Evolutionary conservation across 2,888 invertebrate genomes (phyloP).

Genomic region (Drosophila barbarae): DNA sequence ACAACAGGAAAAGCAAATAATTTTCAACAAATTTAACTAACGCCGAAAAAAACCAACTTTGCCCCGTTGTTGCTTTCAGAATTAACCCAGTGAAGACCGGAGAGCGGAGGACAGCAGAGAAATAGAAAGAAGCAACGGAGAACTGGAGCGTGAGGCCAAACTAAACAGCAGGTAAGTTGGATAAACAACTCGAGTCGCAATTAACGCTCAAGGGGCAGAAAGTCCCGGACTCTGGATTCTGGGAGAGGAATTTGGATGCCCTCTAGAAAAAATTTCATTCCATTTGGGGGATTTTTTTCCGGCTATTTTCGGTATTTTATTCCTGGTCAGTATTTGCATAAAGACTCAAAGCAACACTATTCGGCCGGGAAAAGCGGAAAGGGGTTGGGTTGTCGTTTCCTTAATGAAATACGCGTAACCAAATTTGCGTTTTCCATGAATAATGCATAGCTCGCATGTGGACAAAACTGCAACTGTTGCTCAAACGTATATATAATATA

Average conservation of each 20-base stretch:
- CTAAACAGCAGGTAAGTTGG: conserved; percentile 67
- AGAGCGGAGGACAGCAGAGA: not conserved
- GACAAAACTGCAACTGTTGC: conserved; percentile 57
- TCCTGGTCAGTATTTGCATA: conserved; percentile 24
- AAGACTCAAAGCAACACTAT: conserved; percentile 30
- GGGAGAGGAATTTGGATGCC: conserved; percentile 3
- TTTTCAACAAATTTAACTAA: conserved; percentile 63
- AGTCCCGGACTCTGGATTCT: not conserved
- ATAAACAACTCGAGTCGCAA: conserved; percentile 58
- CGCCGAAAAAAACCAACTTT: conserved; percentile 48
- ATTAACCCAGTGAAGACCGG: conserved; percentile 21
- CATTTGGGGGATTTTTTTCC: conserved; percentile 10
- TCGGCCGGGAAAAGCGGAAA: not conserved
- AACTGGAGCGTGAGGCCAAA: conserved; percentile 62
- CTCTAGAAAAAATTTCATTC: conserved; percentile 2
- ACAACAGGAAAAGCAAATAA: conserved; percentile 53
- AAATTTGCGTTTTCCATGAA: conserved; percentile 41
- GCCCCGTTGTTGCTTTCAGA: conserved; percentile 50
- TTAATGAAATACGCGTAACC: conserved; percentile 41
- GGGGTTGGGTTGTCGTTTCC: conserved; percentile 5
- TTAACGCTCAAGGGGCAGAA: conserved; percentile 44
- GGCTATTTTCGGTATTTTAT: conserved; percentile 18
- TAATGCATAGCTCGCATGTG: conserved; percentile 35
- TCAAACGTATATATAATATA: conserved; percentile 6
- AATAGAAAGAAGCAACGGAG: conserved; percentile 6